Evolutionary conservation across 2,113 vertebrate species (phyloP).

Genomic region (Genyomyrus donnyi): DNA sequence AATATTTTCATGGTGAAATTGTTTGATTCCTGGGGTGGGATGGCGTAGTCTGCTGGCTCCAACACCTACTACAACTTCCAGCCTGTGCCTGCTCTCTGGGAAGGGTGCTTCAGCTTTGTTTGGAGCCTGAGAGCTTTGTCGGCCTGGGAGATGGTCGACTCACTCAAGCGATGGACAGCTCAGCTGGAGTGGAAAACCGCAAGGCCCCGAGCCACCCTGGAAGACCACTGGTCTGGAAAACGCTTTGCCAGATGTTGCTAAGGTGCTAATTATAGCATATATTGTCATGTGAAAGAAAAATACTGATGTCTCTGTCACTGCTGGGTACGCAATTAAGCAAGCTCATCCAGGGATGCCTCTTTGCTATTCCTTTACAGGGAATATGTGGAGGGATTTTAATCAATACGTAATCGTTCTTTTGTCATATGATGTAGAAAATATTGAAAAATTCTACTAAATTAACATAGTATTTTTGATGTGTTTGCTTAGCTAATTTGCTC

Average conservation of each 20-base stretch:
- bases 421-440: background rate
- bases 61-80: slow-evolving; percentile 8
- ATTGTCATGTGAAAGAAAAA: slow-evolving; percentile 50
- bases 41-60: background rate
- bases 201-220: slow-evolving; percentile 41
- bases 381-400: background rate
- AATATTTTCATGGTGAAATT: background rate
- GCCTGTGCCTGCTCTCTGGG: slow-evolving; percentile 8
- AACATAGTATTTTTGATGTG: background rate
- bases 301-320: slow-evolving; percentile 57
- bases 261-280: slow-evolving; percentile 59
- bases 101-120: slow-evolving; percentile 31
- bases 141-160: slow-evolving; percentile 29
- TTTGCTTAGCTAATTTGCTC: background rate
- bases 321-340: slow-evolving; percentile 61
- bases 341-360: slow-evolving; percentile 45
- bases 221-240: slow-evolving; percentile 51
- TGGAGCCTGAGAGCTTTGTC: slow-evolving; percentile 34
- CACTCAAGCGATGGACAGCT: slow-evolving; percentile 44
- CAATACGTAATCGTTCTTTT: background rate
- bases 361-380: background rate
- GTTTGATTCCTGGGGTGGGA: background rate
- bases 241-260: slow-evolving; percentile 60
- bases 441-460: background rate
- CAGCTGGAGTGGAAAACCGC: slow-evolving; percentile 36